Conservation (phyloP, 2,888 invertebrate species). For the Pecten maximus region DNA sequence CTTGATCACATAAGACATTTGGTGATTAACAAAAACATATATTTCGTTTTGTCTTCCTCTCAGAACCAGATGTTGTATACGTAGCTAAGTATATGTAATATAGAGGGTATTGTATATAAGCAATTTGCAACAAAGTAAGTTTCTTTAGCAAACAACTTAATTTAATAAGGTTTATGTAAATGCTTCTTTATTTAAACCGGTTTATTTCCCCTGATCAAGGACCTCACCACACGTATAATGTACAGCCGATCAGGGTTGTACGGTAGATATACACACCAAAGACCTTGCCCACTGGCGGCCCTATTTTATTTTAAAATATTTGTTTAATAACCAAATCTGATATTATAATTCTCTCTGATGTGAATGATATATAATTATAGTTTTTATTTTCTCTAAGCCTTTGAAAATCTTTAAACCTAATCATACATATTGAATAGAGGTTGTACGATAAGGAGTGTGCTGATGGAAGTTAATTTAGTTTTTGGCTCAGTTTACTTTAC, state of each 20-base stretch:
- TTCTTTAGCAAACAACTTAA: not conserved
- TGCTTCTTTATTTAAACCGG: not conserved
- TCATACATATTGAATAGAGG: not conserved
- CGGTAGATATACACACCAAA: not conserved
- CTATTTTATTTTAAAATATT: not conserved
- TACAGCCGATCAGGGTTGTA: not conserved
- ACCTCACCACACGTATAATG: not conserved
- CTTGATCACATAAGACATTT: not conserved
- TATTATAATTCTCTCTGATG: constrained; percentile 9
- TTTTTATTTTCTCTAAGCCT: not conserved
- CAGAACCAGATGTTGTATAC: not conserved
- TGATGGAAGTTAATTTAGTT: not conserved
- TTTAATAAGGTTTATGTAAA: not conserved
- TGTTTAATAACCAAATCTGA: constrained; percentile 31
- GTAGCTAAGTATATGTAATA: not conserved
- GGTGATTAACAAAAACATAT: not conserved
- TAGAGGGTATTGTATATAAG: not conserved
- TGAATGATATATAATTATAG: not conserved
- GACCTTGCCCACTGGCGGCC: not conserved
- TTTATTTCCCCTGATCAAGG: not conserved
- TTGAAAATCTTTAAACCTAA: not conserved
- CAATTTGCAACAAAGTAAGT: not conserved
- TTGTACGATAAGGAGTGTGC: not conserved
- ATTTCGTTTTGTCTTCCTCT: not conserved
- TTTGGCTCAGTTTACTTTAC: not conserved